Evolutionary conservation across 2,888 invertebrate genomes (phyloP), one percentile per base, ranked within the genome.

Genomic region (Amphipoea lucens): DNA sequence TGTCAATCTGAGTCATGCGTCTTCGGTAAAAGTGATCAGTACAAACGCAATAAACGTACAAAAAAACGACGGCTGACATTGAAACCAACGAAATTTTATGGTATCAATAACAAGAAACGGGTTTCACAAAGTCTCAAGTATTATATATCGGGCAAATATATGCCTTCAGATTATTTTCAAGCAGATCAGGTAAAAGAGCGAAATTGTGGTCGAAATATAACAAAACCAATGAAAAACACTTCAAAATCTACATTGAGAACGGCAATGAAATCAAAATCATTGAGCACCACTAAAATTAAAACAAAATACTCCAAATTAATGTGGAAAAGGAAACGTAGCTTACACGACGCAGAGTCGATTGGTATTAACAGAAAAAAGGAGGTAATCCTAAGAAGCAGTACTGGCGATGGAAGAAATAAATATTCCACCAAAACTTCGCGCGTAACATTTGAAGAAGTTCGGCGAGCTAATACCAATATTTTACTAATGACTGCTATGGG

Each of bases 1-100:
- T 88, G 85, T 62, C 69, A 60, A 70, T 88, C 85, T 54, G 88
- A 85, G 62, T 69, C 82, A 73, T 85, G 82, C 7, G 76, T 88
- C 36, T 60, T 74, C 9, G 60, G 70, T 29, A 72, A 75, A 9
- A 54, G 4, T 42, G 63, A 76, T 66, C 57, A 67, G 23, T 20
- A 20, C 0, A 62, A 74, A 76, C 23, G 54, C 65, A 84, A 62
- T 60, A 85, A 62, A 63, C 74, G 40, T 36, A 62, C 29, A 29
- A 81, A 75, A 77, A 85, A 88, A 65, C 65, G 36, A 17, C 65
- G 48, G 0, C 23, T 63, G 23, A n/a, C 68, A 23, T 40, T 63
- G 9, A 76, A 63, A 67, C 29, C 71, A 4, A 66, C 67, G 48
- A 88, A 87, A 48, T 63, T n/a, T 14, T n/a, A 12, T 54, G 60